phyloP scores from a whole-genome alignment of 37 sponge, comb jelly and placozoan species.

The Agelas oroides region DNA sequence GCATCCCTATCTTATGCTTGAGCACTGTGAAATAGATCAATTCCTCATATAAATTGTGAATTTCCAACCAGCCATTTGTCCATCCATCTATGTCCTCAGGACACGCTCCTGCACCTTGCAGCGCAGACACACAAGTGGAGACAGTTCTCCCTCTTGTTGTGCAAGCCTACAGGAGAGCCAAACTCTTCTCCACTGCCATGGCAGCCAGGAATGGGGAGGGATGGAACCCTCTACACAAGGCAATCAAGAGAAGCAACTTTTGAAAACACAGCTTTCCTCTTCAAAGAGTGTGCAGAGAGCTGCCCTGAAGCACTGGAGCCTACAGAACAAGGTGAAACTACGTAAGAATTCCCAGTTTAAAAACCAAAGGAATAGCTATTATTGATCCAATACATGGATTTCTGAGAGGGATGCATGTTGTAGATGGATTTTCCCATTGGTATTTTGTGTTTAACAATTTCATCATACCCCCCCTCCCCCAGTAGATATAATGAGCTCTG shows the following conservation, averaged over 20 bases:
- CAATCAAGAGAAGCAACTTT: slow-evolving; percentile 3
- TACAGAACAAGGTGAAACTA: slow-evolving; percentile 14
- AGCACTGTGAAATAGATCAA: too few species aligned
- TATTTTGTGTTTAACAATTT: background rate
- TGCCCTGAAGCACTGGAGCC: slow-evolving; percentile 40
- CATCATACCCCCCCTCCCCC: too few species aligned
- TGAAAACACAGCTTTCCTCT: slow-evolving; percentile 25
- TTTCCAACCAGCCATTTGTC: too few species aligned
- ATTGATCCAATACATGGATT: too few species aligned
- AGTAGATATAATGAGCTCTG: too few species aligned
- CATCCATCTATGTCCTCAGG: background rate
- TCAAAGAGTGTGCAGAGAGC: slow-evolving; percentile 29
- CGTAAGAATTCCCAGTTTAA: too few species aligned
- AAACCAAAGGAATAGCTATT: too few species aligned
- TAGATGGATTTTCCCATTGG: background rate
- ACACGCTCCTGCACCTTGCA: slow-evolving; percentile 41
- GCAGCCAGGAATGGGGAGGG: background rate
- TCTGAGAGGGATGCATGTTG: too few species aligned
- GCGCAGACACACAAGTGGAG: slow-evolving; percentile 11
- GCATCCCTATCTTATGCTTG: too few species aligned
- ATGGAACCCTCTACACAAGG: slow-evolving; percentile 21
- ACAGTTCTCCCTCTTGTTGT: slow-evolving; percentile 21
- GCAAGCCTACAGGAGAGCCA: slow-evolving; percentile 42
- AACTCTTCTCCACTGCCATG: slow-evolving; percentile 26
- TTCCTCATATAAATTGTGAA: too few species aligned